These are phyloP conservation scores for Euzetes globulus DNA, from an alignment of 2,888 invertebrate genomes.

Conservation along the genomic window DNA sequence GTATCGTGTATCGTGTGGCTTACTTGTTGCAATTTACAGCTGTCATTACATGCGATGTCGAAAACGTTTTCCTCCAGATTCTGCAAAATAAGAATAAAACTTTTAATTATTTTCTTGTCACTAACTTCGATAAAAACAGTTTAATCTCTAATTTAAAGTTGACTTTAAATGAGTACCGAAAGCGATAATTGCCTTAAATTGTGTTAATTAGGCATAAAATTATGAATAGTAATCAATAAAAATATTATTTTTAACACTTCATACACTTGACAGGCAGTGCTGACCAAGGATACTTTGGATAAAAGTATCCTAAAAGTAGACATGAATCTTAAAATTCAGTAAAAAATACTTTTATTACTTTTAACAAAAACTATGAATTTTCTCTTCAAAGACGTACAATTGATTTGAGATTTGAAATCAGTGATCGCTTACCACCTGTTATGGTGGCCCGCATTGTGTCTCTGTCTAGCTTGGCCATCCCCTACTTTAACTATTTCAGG, in stretches of 20 bases:
- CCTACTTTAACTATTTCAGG: not conserved
- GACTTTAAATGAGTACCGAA: not conserved
- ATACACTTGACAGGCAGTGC: no score
- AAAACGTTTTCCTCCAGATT: slow-evolving; percentile 44
- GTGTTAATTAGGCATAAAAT: slow-evolving; percentile 10
- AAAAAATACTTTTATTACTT: no score
- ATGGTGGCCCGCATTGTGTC: no score
- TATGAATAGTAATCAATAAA: not conserved
- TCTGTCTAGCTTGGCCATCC: no score
- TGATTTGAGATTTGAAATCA: no score
- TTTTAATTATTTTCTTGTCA: not conserved
- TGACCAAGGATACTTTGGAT: no score
- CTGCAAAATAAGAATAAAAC: slow-evolving; percentile 31
- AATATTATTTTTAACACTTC: not conserved
- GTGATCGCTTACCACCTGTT: no score
- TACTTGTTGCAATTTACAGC: slow-evolving; percentile 67
- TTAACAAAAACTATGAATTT: no score
- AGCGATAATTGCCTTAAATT: not conserved
- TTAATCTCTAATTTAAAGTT: not conserved
- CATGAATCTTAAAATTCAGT: no score
- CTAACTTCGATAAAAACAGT: not conserved
- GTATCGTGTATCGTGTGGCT: slow-evolving; percentile 38
- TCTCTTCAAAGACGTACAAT: no score
- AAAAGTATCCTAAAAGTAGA: no score
- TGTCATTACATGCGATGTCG: slow-evolving; percentile 61